Base-by-base conservation (phyloP, 2,113 vertebrate species). In the Chloebia gouldiae region DNA sequence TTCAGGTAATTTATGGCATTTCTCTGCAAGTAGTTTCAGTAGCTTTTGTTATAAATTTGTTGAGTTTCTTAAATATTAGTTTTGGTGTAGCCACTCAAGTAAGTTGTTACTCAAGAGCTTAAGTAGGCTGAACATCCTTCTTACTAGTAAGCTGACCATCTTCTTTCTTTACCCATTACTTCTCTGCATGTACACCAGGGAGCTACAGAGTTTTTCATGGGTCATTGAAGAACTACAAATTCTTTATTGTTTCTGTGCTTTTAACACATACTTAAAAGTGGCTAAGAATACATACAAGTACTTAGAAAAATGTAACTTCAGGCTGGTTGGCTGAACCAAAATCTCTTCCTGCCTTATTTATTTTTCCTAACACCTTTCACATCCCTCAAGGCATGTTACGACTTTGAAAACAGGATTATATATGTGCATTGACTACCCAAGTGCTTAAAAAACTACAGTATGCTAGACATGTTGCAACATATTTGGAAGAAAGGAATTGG, bases 311-410 rank as follows among this genome's bases (percentile, higher is more conserved):
- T 40, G 54, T 90, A 83, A 94, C 88, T 93, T 92, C 7, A 78
- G 85, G 61, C 76, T 86, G 81, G 27, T 66, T 94, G 82, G 72
- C 90, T 95, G 79, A 93, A 91, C 50, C 27, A 86, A 86, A 94
- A 88, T 19, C 79, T 95, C 75, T 88, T 90, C 44, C 87, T 92
- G 90, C 92, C 92, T 96, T 93, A 81, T 86, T 96, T 96, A 92
- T 95, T 97, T 97, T 96, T 96, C 93, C 85, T 94, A 94, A 94
- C 94, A 93, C 93, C 88, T 96, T 96, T 94, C 93, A 86, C 76
- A 84, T 94, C 90, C 94, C 90, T 95, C 53, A 92, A 96, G 94
- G 94, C 94, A 64, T 6, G 45, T 95, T 95, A 71, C 45, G 93
- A 80, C 93, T 95, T 94, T 88, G 92, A 83, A 86, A 97, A 83